Conservation (phyloP, 2,888 invertebrate species). For the Aphrophora alni region DNA sequence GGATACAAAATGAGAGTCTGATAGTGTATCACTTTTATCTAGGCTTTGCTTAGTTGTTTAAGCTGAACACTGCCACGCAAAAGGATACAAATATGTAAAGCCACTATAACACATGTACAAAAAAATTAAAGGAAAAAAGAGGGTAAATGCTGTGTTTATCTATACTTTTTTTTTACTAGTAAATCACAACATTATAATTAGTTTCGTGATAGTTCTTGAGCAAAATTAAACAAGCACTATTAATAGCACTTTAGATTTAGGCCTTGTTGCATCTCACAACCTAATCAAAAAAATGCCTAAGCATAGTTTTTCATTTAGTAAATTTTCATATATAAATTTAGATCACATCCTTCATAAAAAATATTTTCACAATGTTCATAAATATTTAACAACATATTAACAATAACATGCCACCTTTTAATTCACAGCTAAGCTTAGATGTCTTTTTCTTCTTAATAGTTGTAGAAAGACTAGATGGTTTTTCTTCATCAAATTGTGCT, state of each 20-base stretch:
- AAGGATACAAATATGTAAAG: not conserved
- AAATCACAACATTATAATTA: not conserved
- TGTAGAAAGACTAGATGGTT: not conserved
- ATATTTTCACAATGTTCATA: not conserved
- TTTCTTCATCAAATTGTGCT: not conserved
- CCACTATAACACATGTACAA: not conserved
- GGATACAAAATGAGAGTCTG: not conserved
- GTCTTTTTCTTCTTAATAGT: not conserved
- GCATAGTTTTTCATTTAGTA: not conserved
- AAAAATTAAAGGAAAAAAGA: too few relatives aligned
- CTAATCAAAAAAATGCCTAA: not conserved
- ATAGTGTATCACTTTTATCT: not conserved
- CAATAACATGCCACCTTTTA: not conserved
- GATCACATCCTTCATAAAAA: constrained; percentile 4
- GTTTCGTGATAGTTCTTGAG: not conserved
- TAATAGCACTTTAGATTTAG: not conserved
- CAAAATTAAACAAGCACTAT: not conserved
- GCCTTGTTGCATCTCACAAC: not conserved
- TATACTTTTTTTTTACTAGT: not conserved
- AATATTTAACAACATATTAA: constrained; percentile 2
- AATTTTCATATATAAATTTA: not conserved
- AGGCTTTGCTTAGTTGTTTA: not conserved
- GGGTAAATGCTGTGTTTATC: not conserved
- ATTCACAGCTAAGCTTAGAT: not conserved
- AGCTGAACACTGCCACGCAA: not conserved